These are phyloP conservation scores for Glyptemys insculpta DNA, from an alignment of 2,797 vertebrate species.

Conservation along the genomic window DNA sequence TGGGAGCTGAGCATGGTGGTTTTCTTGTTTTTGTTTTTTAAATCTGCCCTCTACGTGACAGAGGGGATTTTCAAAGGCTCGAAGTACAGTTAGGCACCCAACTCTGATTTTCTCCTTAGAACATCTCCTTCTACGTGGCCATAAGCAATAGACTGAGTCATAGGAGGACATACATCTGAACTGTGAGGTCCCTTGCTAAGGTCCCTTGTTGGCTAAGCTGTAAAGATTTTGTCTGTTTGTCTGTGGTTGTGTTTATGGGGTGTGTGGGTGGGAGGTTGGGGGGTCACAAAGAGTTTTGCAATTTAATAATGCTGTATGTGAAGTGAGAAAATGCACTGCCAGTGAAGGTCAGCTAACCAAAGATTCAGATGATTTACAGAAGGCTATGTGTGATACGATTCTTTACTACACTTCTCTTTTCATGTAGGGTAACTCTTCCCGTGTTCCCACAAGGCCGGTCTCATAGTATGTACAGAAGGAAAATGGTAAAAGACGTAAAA, in stretches of 20 bases:
- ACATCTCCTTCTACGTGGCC: neutral
- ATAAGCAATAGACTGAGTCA: neutral
- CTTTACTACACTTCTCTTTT: neutral
- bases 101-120: neutral
- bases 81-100: neutral
- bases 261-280: too few relatives aligned
- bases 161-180: neutral
- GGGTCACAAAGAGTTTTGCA: accelerated
- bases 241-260: neutral
- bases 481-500: neutral
- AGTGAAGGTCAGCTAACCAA: neutral
- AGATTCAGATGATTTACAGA: slow-evolving; percentile 26
- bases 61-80: neutral
- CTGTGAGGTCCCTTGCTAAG: neutral
- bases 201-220: neutral
- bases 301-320: neutral
- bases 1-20: neutral
- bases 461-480: neutral
- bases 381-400: neutral
- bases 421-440: neutral
- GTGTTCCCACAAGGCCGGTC: slow-evolving; percentile 36
- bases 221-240: neutral
- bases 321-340: neutral
- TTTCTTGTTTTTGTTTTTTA: neutral
- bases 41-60: neutral